Base-by-base conservation (phyloP, 2,797 vertebrate genomes). In the Sebastes hubbsi region DNA sequence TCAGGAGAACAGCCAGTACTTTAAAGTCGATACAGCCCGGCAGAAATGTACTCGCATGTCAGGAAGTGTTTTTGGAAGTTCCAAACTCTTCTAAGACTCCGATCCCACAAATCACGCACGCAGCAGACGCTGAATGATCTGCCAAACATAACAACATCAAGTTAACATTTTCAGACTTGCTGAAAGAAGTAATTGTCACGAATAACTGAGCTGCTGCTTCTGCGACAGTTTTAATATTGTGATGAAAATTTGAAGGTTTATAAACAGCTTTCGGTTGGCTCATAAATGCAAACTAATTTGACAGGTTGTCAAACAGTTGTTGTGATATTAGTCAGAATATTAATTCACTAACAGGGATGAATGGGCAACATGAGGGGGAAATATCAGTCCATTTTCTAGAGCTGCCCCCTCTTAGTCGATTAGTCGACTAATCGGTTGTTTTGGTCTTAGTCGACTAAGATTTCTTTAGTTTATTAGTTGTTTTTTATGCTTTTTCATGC, bases 11-110 rank as follows among this genome's bases (percentile, higher is more conserved):
- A 85, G 84, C 82, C 84, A 85, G 72, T 69, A 81, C 84, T 87
- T 90, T 84, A 88, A 87, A 91, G 80, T 75, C 77, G 85, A 90
- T 87, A 86, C 87, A 84, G 80, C 79, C 7, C 36, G 58, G 65
- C 73, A 83, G 61, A 86, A 54, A 76, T 81, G 78, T 64, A 56
- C 75, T 78, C 6, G 25, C 75, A 72, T 77, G 87, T 87, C 84
- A 82, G 79, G 78, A 80, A 81, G 64, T 81, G 81, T 87, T 90
- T 90, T 87, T 85, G 75, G 84, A 76, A 88, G 72, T 85, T 78
- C 78, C 49, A 60, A 60, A n/a, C 52, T 78, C 79, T 88, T 85
- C 81, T 89, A 84, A 88, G 81, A 64, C 59, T 59, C 56, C 63
- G 27, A 72, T 81, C 61, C 84, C 72, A 82, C 77, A 82, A 87